Percentiles rank a stretch among this genome's conserved stretches.
These are phyloP conservation scores for Pitangus sulphuratus DNA, from an alignment of 2,797 vertebrate species.

Conservation along the genomic window DNA sequence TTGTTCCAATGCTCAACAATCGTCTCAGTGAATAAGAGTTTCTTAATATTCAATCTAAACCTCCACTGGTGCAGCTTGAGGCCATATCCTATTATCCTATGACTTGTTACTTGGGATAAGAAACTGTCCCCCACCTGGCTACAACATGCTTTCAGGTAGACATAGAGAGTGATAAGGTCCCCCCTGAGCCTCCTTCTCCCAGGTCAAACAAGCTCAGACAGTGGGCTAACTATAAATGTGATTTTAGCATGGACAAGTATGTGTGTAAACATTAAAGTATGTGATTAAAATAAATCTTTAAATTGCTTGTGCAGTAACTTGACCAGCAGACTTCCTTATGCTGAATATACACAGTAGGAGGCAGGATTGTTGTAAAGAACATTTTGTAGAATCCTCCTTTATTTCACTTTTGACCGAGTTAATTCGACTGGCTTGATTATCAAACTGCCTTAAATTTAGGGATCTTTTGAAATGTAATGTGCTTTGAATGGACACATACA, in stretches of 20 bases:
- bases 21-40: not conserved
- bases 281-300: not conserved
- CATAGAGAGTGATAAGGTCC: no score
- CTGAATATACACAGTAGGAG: not conserved
- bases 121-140: accelerated
- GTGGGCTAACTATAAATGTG: not conserved
- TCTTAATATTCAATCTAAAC: not conserved
- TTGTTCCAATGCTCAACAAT: not conserved
- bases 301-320: not conserved
- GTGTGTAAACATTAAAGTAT: not conserved
- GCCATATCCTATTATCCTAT: no score
- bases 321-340: not conserved
- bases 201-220: not conserved
- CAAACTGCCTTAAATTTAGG: not conserved
- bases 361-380: not conserved
- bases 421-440: not conserved
- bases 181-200: not conserved
- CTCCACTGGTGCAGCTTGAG: not conserved
- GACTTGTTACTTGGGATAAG: not conserved
- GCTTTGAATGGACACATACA: not conserved
- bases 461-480: not conserved
- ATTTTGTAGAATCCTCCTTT: not conserved
- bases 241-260: not conserved
- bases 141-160: not conserved
- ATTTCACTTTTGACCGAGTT: not conserved